A percentile compares a stretch with the other conserved stretches of the same genome.
Evolutionary conservation across 2,888 invertebrate species (phyloP).

Genomic region (Caenorhabditis drosophilae): DNA sequence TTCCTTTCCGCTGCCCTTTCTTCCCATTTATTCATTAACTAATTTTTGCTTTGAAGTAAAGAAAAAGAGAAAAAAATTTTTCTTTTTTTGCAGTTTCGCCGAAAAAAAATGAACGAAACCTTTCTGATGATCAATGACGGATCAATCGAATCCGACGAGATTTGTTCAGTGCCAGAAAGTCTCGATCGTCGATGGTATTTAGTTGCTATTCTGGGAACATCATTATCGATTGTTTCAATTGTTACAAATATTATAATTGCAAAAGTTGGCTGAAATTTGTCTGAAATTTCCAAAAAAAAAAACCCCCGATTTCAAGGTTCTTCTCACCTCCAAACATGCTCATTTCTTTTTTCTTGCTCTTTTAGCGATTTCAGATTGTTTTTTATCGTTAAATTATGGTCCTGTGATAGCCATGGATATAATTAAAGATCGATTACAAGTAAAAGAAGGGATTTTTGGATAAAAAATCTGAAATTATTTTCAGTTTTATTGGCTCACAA

Average conservation of each 20-base stretch:
- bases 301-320: constrained; percentile 36
- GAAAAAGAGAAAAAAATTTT: too few relatives aligned
- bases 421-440: constrained; percentile 59
- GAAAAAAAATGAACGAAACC: neutral
- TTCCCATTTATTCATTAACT: too few relatives aligned
- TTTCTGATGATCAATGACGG: constrained; percentile 4
- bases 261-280: constrained; percentile 24
- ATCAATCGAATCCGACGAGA: constrained; percentile 3
- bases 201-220: constrained; percentile 63
- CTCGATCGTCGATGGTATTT: constrained; percentile 60
- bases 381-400: constrained; percentile 65
- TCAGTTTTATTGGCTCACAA: constrained; percentile 58
- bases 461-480: neutral
- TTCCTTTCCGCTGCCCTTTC: too few relatives aligned
- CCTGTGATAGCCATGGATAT: constrained; percentile 68
- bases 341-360: constrained; percentile 68
- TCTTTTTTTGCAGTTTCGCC: too few relatives aligned
- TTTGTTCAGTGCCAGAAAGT: constrained; percentile 24
- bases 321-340: constrained; percentile 55
- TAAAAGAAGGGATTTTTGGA: neutral
- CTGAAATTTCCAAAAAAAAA: neutral
- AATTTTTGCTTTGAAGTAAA: too few relatives aligned
- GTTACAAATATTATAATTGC: constrained; percentile 48
- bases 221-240: constrained; percentile 46
- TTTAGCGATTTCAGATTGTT: constrained; percentile 63